These are phyloP conservation scores for Sthenelais limicola DNA, from an alignment of 2,888 invertebrate genomes.

Conservation along the genomic window DNA sequence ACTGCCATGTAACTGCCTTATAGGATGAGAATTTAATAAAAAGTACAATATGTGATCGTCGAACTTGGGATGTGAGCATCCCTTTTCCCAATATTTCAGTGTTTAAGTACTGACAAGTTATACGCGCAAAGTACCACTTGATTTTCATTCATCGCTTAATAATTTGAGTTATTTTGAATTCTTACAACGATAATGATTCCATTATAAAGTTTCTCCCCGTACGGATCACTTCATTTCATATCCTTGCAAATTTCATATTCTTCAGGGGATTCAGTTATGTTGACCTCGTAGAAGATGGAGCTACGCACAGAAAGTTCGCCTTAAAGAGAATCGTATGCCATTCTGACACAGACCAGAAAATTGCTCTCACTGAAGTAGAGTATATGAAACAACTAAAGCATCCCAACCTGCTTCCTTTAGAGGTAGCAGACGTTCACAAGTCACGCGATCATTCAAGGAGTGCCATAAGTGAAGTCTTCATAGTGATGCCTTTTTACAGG, in stretches of 20 bases:
- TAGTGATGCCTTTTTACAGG: conserved; percentile 83
- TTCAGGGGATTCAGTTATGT: conserved; percentile 86
- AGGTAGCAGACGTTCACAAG: conserved; percentile 78
- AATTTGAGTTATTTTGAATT: too few relatives aligned
- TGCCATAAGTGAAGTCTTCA: conserved; percentile 79
- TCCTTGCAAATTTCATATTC: conserved; percentile 27
- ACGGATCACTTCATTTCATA: too few relatives aligned
- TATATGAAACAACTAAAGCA: conserved; percentile 81
- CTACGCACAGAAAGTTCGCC: conserved; percentile 80
- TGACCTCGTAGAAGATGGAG: conserved; percentile 81
- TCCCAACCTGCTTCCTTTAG: conserved; percentile 81
- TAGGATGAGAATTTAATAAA: too few relatives aligned
- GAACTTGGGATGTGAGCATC: too few relatives aligned
- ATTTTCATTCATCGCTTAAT: too few relatives aligned
- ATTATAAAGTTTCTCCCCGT: too few relatives aligned
- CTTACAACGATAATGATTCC: too few relatives aligned
- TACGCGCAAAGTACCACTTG: too few relatives aligned
- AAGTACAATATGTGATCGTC: too few relatives aligned
- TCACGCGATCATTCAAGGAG: conserved; percentile 65
- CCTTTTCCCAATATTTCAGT: too few relatives aligned
- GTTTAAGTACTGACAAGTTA: too few relatives aligned
- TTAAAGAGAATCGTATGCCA: conserved; percentile 87
- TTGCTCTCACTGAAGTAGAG: conserved; percentile 82
- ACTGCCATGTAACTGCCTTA: too few relatives aligned
- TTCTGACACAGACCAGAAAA: conserved; percentile 81